Conservation (phyloP, 2,113 vertebrate genomes). For the Camarhynchus parvulus region DNA sequence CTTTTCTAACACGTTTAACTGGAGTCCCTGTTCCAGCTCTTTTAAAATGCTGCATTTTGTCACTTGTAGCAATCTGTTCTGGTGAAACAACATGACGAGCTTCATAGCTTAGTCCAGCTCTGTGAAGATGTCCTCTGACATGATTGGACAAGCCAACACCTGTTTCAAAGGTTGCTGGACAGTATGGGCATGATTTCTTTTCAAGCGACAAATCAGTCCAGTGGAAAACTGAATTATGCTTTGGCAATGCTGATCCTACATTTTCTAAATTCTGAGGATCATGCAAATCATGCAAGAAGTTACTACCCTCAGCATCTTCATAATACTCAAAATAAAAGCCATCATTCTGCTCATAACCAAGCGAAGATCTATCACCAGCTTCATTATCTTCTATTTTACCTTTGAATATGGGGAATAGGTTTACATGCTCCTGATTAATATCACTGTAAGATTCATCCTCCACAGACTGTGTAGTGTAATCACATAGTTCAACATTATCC, state of each 20-base stretch:
- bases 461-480: conserved; percentile 81
- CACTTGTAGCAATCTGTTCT: conserved; percentile 90
- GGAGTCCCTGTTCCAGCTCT: conserved; percentile 82
- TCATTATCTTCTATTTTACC: conserved; percentile 79
- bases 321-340: conserved; percentile 87
- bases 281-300: conserved; percentile 80
- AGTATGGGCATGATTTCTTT: conserved; percentile 90
- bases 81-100: conserved; percentile 93
- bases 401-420: conserved; percentile 81
- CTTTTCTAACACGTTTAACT: conserved; percentile 87
- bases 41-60: conserved; percentile 88
- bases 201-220: conserved; percentile 85
- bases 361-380: conserved; percentile 74
- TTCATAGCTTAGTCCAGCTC: conserved; percentile 91
- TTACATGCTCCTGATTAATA: conserved; percentile 80
- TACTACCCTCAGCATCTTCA: conserved; percentile 78
- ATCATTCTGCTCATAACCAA: conserved; percentile 81
- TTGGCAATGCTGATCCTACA: conserved; percentile 76
- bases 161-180: conserved; percentile 92
- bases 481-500: conserved; percentile 82
- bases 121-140: conserved; percentile 91
- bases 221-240: conserved; percentile 83
- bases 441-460: conserved; percentile 79
- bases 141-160: conserved; percentile 94
- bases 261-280: conserved; percentile 81